These are phyloP conservation scores for Leptinotarsa undecemlineata DNA, from an alignment of 1,140 invertebrate species.

Conservation along the genomic window DNA sequence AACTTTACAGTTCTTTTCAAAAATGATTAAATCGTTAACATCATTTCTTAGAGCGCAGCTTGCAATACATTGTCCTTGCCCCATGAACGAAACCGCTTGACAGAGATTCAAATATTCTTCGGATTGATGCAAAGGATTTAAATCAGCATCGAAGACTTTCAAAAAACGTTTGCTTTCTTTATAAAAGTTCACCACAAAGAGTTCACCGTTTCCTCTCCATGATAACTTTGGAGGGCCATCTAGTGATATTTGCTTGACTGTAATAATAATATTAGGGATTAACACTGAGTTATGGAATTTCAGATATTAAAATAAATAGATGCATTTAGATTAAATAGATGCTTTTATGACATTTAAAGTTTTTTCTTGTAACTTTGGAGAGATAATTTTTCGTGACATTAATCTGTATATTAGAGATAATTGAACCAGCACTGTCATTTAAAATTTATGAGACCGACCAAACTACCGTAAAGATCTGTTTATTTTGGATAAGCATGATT, in stretches of 20 bases:
- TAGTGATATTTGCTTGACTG: background rate
- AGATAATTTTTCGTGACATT: too few relatives aligned
- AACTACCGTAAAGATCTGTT: too few relatives aligned
- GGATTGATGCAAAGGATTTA: conserved; percentile 33
- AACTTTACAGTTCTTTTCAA: conserved; percentile 44
- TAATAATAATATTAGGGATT: background rate
- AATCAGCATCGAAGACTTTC: conserved; percentile 38
- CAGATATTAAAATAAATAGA: background rate
- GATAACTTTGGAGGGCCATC: conserved; percentile 34
- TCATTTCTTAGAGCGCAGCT: conserved; percentile 22
- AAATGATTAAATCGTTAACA: conserved; percentile 38
- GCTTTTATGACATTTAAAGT: too few relatives aligned
- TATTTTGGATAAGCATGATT: too few relatives aligned
- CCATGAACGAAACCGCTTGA: conserved; percentile 33
- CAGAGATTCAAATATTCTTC: conserved; percentile 36
- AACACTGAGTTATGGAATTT: background rate
- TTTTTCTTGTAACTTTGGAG: too few relatives aligned
- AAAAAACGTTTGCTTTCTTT: conserved; percentile 31
- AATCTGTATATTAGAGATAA: too few relatives aligned
- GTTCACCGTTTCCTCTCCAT: conserved; percentile 45
- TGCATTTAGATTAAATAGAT: too few relatives aligned
- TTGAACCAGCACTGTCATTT: too few relatives aligned
- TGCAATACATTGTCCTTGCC: conserved; percentile 42
- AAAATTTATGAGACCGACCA: too few relatives aligned
- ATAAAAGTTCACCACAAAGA: conserved; percentile 43